Base-by-base conservation (phyloP, 2,113 vertebrate species). In the Formicarius rufipectus region DNA sequence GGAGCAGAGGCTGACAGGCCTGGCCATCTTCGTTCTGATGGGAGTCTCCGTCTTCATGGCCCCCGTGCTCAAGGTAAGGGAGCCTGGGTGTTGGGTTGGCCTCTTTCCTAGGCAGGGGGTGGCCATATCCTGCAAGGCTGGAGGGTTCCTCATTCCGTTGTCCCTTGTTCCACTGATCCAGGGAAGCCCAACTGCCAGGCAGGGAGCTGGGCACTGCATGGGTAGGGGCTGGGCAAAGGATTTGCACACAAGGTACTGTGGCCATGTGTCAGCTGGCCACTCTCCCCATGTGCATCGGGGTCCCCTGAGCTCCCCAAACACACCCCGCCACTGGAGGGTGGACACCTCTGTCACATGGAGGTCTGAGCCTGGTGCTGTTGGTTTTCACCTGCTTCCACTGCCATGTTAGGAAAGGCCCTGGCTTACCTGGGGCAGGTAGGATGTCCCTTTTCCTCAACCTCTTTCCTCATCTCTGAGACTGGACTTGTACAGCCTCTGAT, bases 1-100 rank as follows among this genome's bases (percentile, higher is more conserved):
- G 85, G 98, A 98, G 69, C 98, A 98, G 96, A 97, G 98, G 86
- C 80, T 98, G 93, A 98, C 98, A 0, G 98, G 98, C 28, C 84
- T 98, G 90, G 67, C 84, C 5, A 97, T 98, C 78, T 98, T 98
- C 69, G n/a, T 97, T 58, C 97, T 98, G 37, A 98, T 90, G 7
- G 98, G 98, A 14, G 12, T 95, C 25, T 98, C 98, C 0, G 42
- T 98, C 60, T 98, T 98, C 94, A 89, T 98, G 94, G 98, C 98
- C 33, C 98, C 98, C 0, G 8, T 98, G 69, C 98, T 98, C 84
- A 98, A 98, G 98, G 98, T 98, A 98, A n/a, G 60, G 64, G 44
- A 53, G n/a, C 53, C 47, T 52, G 45, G 45, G 23, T 74, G 53
- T n/a, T 47, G 47, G 9, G 11, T 10, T 66, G 56, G 37, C 40